These are phyloP conservation scores for Xanthorhoe designata DNA, from an alignment of 2,888 invertebrate genomes.

Conservation along the genomic window DNA sequence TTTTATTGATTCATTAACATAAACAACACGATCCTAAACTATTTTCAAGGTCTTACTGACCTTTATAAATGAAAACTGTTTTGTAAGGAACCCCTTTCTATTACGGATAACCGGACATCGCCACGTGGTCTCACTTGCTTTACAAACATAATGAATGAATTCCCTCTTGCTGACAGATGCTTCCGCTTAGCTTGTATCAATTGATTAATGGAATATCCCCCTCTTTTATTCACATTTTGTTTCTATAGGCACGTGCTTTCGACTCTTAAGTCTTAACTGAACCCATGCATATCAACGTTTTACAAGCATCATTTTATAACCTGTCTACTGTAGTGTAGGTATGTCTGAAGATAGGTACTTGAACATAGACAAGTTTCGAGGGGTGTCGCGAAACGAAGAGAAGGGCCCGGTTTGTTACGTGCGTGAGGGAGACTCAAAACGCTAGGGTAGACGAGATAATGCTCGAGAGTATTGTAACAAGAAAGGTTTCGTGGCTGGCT, in stretches of 20 bases:
- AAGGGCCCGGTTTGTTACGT: slow-evolving; percentile 39
- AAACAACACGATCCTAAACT: slow-evolving; percentile 7
- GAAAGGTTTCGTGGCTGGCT: slow-evolving; percentile 37
- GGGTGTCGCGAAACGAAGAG: slow-evolving; percentile 39
- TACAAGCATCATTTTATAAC: slow-evolving; percentile 12
- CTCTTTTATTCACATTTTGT: slow-evolving; percentile 46
- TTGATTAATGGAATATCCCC: slow-evolving; percentile 55
- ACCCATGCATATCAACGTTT: slow-evolving; percentile 16
- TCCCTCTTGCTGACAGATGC: slow-evolving; percentile 64
- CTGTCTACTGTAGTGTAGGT: slow-evolving; percentile 1
- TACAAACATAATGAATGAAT: slow-evolving; percentile 65
- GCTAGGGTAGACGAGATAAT: slow-evolving; percentile 38
- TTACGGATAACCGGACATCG: slow-evolving; percentile 48
- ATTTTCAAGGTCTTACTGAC: slow-evolving; percentile 33
- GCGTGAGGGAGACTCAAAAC: slow-evolving; percentile 41
- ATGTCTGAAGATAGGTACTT: slow-evolving; percentile 31
- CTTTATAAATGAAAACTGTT: slow-evolving; percentile 30
- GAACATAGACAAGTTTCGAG: slow-evolving; percentile 42
- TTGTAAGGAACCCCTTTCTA: slow-evolving; percentile 39
- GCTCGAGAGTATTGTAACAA: slow-evolving; percentile 37
- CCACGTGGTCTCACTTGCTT: slow-evolving; percentile 54
- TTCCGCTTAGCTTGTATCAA: slow-evolving; percentile 62
- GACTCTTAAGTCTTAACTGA: slow-evolving; percentile 4
- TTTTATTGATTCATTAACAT: neutral
- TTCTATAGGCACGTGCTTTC: slow-evolving; percentile 36